These are phyloP conservation scores for Echiichthys vipera DNA, from an alignment of 2,797 vertebrate genomes.

Conservation along the genomic window DNA sequence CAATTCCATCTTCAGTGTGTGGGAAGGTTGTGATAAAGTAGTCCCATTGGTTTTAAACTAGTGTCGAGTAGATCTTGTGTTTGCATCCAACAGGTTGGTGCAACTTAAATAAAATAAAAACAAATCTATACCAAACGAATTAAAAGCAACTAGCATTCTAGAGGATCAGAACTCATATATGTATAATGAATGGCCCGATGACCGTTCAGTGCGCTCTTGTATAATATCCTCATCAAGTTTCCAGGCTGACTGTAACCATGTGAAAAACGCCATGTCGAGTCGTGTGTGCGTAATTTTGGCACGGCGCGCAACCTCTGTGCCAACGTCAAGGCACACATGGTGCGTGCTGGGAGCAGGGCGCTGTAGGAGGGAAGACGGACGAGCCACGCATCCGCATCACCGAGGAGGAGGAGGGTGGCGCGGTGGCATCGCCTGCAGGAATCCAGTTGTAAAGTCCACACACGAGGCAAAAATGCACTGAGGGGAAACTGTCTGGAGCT, in stretches of 20 bases:
- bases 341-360: conserved; percentile 35
- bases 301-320: conserved; percentile 51
- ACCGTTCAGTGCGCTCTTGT: not conserved
- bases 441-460: conserved; percentile 68
- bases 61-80: not conserved
- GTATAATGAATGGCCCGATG: no score
- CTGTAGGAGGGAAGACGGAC: conserved; percentile 55
- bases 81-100: no score
- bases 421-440: conserved; percentile 69
- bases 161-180: not conserved
- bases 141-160: not conserved
- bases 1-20: not conserved
- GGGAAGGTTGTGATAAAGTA: not conserved
- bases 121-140: not conserved
- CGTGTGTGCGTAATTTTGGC: conserved; percentile 54
- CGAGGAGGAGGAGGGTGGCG: conserved; percentile 47
- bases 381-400: conserved; percentile 56
- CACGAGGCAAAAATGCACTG: conserved; percentile 72
- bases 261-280: conserved; percentile 25
- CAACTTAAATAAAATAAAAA: no score
- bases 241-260: not conserved
- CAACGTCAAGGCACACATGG: conserved; percentile 40
- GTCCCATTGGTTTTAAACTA: not conserved
- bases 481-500: conserved; percentile 42
- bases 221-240: not conserved